phyloP scores from a whole-genome alignment of 2,888 invertebrate species.

The Lucinisca nassula region DNA sequence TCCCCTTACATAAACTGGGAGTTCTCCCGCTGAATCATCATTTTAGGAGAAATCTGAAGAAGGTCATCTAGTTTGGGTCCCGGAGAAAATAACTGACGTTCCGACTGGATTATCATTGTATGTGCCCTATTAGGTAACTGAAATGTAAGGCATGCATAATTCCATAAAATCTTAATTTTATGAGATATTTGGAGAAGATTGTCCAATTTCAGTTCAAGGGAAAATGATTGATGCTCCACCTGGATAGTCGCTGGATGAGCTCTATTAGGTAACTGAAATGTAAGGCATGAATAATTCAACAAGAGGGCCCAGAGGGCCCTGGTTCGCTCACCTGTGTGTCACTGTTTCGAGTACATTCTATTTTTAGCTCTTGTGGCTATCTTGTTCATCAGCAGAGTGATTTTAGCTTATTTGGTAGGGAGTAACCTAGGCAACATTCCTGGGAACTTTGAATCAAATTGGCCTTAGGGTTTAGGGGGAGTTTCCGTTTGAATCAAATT shows the following conservation, averaged over 20 bases:
- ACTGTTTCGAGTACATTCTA: no score
- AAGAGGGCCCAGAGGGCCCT: no score
- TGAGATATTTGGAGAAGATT: background rate
- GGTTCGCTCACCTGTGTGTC: no score
- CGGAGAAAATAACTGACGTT: background rate
- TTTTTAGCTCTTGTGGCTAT: no score
- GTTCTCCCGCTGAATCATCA: background rate
- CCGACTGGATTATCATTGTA: conserved; percentile 1
- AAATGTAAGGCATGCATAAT: background rate
- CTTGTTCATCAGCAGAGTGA: no score
- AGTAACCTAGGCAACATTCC: no score
- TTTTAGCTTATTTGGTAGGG: no score
- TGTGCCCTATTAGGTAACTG: conserved; percentile 7
- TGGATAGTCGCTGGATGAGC: background rate
- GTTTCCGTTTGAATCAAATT: no score
- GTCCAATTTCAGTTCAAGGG: background rate
- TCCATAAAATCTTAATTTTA: background rate
- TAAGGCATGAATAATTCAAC: background rate
- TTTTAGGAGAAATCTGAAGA: background rate
- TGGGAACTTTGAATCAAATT: no score
- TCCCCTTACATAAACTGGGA: conserved; percentile 1
- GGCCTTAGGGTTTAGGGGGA: no score
- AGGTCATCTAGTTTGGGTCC: background rate
- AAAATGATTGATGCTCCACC: background rate
- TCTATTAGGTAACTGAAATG: conserved; percentile 8